These are phyloP conservation scores for Corella eumyota DNA, from an alignment of 23 tunicate genomes.

Conservation along the genomic window DNA sequence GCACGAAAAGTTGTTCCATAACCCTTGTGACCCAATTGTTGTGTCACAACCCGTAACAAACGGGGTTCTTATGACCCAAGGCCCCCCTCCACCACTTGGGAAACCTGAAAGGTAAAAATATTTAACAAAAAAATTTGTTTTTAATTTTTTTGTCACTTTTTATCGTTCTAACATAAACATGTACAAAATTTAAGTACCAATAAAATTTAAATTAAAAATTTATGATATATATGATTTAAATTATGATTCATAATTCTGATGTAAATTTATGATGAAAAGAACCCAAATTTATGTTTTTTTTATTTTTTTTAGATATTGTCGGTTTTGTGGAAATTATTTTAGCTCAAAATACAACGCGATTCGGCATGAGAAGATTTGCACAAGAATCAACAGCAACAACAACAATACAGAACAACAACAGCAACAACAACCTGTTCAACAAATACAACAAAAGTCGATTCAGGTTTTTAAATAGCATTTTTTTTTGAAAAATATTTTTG, in stretches of 20 bases:
- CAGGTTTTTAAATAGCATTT: background rate
- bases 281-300: no score
- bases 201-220: no score
- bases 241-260: no score
- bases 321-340: constrained; percentile 87
- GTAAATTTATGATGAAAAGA: no score
- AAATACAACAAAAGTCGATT: constrained; percentile 10
- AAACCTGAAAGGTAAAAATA: constrained; percentile 80
- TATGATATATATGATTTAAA: no score
- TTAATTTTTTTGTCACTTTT: no score
- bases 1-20: constrained; percentile 69
- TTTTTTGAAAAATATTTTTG: background rate
- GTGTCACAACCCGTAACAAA: constrained; percentile 39
- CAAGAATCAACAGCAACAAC: constrained; percentile 23
- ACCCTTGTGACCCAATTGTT: constrained; percentile 51
- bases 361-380: constrained; percentile 86
- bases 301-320: constrained; percentile 71
- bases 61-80: constrained; percentile 12
- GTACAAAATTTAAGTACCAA: no score
- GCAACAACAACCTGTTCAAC: constrained; percentile 30
- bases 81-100: constrained; percentile 23
- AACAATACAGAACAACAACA: constrained; percentile 23
- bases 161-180: no score
- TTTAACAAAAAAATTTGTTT: no score
- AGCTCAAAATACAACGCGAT: constrained; percentile 90